A percentile compares a stretch with the other conserved stretches of the same genome.
Evolutionary conservation across 2,797 vertebrate species (phyloP).

Genomic region (Melopsittacus undulatus): DNA sequence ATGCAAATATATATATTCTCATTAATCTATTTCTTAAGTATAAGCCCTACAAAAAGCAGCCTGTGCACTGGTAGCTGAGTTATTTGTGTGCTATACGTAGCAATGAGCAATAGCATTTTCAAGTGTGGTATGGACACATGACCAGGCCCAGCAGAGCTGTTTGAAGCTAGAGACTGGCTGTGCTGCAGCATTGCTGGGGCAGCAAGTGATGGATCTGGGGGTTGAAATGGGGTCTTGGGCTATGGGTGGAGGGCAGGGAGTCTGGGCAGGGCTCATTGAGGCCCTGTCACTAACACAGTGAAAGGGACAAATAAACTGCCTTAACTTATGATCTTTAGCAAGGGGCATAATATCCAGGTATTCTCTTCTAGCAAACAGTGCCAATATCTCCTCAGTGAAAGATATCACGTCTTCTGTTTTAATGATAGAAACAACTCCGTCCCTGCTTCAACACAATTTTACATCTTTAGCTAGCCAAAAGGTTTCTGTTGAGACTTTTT

Average conservation of each 20-base stretch:
- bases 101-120: not conserved
- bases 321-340: not conserved
- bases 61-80: not conserved
- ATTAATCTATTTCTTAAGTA: not conserved
- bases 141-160: not conserved
- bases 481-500: not conserved
- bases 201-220: not conserved
- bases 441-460: not conserved
- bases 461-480: not conserved
- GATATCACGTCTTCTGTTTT: not conserved
- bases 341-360: not conserved
- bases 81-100: not conserved
- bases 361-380: not conserved
- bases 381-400: not conserved
- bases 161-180: not conserved
- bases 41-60: not conserved
- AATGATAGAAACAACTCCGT: not conserved
- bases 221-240: not conserved
- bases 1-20: not conserved
- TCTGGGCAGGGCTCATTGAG: not conserved
- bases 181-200: not conserved
- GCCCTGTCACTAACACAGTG: not conserved
- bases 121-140: not conserved
- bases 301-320: not conserved
- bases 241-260: fast-evolving